phyloP scores from a whole-genome alignment of 2,113 vertebrate species.

The Microtus montanus region DNA sequence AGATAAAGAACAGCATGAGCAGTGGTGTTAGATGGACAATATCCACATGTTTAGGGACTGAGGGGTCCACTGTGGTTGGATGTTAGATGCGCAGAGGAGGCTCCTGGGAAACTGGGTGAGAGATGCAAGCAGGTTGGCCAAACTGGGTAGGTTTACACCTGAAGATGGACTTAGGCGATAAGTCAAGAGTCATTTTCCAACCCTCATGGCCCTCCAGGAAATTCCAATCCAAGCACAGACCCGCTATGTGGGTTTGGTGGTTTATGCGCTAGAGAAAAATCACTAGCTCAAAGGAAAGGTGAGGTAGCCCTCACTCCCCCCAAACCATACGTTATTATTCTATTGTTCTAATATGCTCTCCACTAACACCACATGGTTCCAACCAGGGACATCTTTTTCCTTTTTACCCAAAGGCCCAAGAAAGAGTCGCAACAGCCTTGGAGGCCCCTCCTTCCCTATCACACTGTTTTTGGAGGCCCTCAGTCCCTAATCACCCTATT shows the following conservation, averaged over 20 bases:
- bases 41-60: neutral
- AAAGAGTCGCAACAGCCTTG: neutral
- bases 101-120: neutral
- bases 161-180: neutral
- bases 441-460: neutral
- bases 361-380: neutral
- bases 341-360: neutral
- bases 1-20: neutral
- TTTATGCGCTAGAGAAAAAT: neutral
- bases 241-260: neutral
- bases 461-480: neutral
- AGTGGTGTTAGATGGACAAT: neutral
- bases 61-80: neutral
- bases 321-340: neutral
- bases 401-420: constrained; percentile 8
- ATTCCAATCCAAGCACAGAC: neutral
- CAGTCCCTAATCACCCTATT: neutral
- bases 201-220: neutral
- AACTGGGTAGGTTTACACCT: neutral
- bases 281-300: neutral
- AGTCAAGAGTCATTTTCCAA: neutral
- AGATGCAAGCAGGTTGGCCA: neutral
- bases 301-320: neutral
- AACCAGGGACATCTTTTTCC: neutral
- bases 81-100: neutral